Conservation (phyloP, 2,888 invertebrate genomes). For the Nasonovia ribisnigri region DNA sequence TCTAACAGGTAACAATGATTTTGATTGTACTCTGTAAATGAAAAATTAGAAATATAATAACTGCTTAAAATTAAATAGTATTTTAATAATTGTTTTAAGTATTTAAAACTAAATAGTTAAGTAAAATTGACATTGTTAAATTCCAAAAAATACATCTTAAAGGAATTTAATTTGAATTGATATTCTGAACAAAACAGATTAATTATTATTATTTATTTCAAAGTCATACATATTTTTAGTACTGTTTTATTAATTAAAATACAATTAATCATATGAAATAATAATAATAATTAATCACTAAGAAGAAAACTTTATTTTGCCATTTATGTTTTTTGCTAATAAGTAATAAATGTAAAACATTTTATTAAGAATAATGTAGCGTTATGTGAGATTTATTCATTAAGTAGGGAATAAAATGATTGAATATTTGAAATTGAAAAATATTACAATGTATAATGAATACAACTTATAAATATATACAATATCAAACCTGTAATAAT, state of each 20-base stretch:
- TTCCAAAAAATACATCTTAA: not conserved
- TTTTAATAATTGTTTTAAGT: not conserved
- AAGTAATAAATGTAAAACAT: not conserved
- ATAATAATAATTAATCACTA: not conserved
- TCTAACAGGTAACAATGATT: constrained; percentile 91
- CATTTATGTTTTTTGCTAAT: not conserved
- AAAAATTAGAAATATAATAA: constrained; percentile 15
- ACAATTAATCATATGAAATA: not conserved
- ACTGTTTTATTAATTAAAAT: not conserved
- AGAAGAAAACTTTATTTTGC: not conserved
- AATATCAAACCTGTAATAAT: constrained; percentile 82
- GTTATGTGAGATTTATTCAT: not conserved
- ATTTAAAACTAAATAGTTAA: not conserved
- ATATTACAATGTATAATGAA: not conserved
- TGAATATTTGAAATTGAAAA: not conserved
- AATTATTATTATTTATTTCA: not conserved
- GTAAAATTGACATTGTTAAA: not conserved
- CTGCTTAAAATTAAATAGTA: not conserved
- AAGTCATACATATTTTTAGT: not conserved
- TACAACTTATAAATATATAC: not conserved
- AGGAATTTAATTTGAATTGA: not conserved
- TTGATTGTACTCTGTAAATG: constrained; percentile 85
- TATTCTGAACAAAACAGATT: not conserved
- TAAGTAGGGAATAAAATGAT: not conserved
- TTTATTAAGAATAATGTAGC: not conserved